phyloP scores from a whole-genome alignment of 2,797 vertebrate genomes.

The Hippopotamyrus pictus region DNA sequence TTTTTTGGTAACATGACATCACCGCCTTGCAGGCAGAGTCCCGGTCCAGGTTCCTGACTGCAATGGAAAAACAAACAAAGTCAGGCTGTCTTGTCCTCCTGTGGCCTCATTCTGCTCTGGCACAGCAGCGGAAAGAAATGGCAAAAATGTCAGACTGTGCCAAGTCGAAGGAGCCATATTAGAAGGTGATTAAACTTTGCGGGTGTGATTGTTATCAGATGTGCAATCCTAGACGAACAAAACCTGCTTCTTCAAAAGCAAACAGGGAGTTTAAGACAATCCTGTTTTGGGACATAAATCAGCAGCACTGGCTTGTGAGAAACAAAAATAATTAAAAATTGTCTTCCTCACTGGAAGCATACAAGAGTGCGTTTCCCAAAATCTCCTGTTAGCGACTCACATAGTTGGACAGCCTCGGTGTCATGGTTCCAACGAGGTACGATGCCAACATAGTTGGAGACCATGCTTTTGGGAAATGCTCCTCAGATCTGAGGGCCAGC shows the following conservation, averaged over 20 bases:
- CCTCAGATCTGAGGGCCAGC: background rate
- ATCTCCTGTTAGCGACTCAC: background rate
- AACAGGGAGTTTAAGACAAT: background rate
- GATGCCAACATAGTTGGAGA: background rate
- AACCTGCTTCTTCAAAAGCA: background rate
- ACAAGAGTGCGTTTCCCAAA: background rate
- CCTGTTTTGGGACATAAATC: background rate
- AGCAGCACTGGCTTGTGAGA: background rate
- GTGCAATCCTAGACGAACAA: background rate
- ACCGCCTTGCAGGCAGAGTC: background rate
- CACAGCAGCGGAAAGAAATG: background rate
- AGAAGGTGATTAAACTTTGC: background rate
- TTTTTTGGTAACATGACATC: background rate
- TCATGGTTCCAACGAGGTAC: background rate
- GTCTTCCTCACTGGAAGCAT: background rate
- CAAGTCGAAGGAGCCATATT: background rate
- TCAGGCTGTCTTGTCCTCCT: background rate
- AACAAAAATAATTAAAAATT: background rate
- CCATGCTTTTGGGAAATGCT: background rate
- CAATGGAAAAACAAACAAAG: background rate
- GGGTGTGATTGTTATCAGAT: background rate
- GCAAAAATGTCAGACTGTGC: conserved; percentile 11
- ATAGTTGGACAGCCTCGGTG: background rate
- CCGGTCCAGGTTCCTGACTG: background rate
- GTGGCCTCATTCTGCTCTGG: background rate